A percentile compares a stretch with the other conserved stretches of the same genome.
phyloP scores from a whole-genome alignment of 2,797 vertebrate species.

The Aselliscus stoliczkanus region DNA sequence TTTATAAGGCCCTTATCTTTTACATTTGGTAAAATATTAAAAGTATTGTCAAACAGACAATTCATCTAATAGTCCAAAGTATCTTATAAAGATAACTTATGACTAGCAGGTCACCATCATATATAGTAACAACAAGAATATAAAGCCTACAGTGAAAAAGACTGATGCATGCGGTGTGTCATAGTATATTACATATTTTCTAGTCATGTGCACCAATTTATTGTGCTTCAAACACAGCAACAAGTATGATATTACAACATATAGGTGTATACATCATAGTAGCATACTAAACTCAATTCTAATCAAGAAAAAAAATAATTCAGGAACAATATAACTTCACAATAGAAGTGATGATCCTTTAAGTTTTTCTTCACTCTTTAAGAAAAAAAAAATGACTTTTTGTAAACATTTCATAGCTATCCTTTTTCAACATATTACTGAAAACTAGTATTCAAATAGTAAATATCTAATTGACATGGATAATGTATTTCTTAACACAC shows the following conservation, averaged over 20 bases:
- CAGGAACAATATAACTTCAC: slow-evolving; percentile 77
- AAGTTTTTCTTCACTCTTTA: slow-evolving; percentile 72
- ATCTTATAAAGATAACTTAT: slow-evolving; percentile 86
- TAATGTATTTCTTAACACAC: slow-evolving; percentile 86
- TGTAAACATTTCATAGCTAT: slow-evolving; percentile 83
- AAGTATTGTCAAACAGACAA: slow-evolving; percentile 75
- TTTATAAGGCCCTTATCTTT: slow-evolving; percentile 70
- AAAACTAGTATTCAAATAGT: slow-evolving; percentile 82
- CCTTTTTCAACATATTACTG: slow-evolving; percentile 77
- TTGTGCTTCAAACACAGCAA: slow-evolving; percentile 82
- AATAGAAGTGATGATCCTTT: slow-evolving; percentile 78
- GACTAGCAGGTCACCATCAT: slow-evolving; percentile 81
- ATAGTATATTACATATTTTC: slow-evolving; percentile 75
- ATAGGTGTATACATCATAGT: slow-evolving; percentile 79
- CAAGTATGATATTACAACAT: slow-evolving; percentile 76
- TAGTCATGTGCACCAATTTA: slow-evolving; percentile 78
- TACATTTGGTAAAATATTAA: slow-evolving; percentile 78
- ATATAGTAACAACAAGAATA: slow-evolving; percentile 81
- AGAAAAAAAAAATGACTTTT: slow-evolving; percentile 73
- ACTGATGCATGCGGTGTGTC: slow-evolving; percentile 76
- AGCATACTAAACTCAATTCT: slow-evolving; percentile 77
- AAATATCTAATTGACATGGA: slow-evolving; percentile 82
- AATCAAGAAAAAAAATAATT: slow-evolving; percentile 75
- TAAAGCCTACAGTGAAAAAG: slow-evolving; percentile 80
- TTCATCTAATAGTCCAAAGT: slow-evolving; percentile 76